Evolutionary conservation across 1,140 invertebrate species (phyloP), one percentile per base, ranked within the genome.

Genomic region (Oscheius sp.): DNA sequence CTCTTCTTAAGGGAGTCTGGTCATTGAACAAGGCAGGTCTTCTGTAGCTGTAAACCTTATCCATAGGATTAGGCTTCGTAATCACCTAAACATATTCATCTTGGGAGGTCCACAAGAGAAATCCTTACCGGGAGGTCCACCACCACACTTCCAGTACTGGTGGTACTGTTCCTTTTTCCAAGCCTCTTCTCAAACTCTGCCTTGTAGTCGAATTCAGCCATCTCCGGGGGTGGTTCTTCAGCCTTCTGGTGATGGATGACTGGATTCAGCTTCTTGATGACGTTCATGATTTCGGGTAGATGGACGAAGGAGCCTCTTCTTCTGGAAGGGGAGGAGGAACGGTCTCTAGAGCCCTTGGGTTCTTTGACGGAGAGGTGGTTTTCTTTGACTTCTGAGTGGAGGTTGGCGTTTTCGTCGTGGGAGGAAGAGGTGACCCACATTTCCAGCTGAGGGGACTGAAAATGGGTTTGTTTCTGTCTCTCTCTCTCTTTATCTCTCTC

Each of bases 181-280:
- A 55, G 28, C 28, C 49, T 7, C 49, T 55, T 55, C 23, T 55
- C 49, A 55, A 55, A 55, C 49, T 55, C 49, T 4, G 49, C 49
- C 49, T 55, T 55, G 49, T 55, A 55, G 49, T 55, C 49, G 23
- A 55, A 55, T 7, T 55, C 49, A 4, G 7, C 49, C 49, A 55
- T 55, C 49, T 55, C 49, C 7, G 23, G 49, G 7, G 49, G 15
- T 23, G 49, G 49, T 26, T 55, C 49, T 23, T 55, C 49, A 4
- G 49, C 7, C 23, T 55, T 55, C 38, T 10, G 38, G 38, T 42
- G 38, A 26, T 55, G 49, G 23, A 20, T 15, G 23, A 55, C 49
- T 7, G 49, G 49, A 26, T 55, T 7, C 49, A 55, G 23, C 49
- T 55, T 55, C 23, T 55, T 55, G 49, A 55, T 7, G 49, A 55